phyloP scores from a whole-genome alignment of 1,140 invertebrate genomes.

The Drosophila yakuba region DNA sequence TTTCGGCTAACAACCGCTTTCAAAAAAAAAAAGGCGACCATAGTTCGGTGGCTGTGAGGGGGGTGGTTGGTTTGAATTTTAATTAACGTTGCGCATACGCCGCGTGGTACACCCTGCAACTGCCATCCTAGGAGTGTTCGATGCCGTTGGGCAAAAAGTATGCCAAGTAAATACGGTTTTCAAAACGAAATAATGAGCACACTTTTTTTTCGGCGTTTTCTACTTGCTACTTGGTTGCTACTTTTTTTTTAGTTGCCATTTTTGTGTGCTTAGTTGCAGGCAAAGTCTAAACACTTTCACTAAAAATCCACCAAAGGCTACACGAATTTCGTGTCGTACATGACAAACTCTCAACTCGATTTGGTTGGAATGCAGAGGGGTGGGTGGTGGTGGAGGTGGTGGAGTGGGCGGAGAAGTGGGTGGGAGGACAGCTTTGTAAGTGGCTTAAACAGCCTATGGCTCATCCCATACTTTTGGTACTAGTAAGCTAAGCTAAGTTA shows the following conservation, averaged over 20 bases:
- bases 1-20: slow-evolving; percentile 53
- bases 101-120: slow-evolving; percentile 18
- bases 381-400: neutral
- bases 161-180: slow-evolving; percentile 54
- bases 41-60: neutral
- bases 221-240: neutral
- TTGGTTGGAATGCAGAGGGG: neutral
- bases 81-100: slow-evolving; percentile 71
- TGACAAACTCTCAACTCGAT: slow-evolving; percentile 42
- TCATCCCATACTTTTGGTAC: neutral
- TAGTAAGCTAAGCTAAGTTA: neutral
- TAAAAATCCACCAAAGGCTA: slow-evolving; percentile 41
- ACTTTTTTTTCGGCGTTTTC: slow-evolving; percentile 17
- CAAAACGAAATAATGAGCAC: slow-evolving; percentile 67
- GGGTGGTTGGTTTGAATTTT: slow-evolving; percentile 48
- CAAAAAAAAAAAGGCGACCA: slow-evolving; percentile 23
- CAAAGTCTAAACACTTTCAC: slow-evolving; percentile 63
- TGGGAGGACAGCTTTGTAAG: slow-evolving; percentile 8
- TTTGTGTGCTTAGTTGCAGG: slow-evolving; percentile 42
- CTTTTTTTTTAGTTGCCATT: neutral
- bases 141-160: slow-evolving; percentile 38
- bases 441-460: slow-evolving; percentile 5
- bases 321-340: slow-evolving; percentile 65
- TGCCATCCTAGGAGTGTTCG: slow-evolving; percentile 45
- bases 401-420: slow-evolving; percentile 12